Conservation (phyloP, 2,888 invertebrate species). For the Patella caerulea region DNA sequence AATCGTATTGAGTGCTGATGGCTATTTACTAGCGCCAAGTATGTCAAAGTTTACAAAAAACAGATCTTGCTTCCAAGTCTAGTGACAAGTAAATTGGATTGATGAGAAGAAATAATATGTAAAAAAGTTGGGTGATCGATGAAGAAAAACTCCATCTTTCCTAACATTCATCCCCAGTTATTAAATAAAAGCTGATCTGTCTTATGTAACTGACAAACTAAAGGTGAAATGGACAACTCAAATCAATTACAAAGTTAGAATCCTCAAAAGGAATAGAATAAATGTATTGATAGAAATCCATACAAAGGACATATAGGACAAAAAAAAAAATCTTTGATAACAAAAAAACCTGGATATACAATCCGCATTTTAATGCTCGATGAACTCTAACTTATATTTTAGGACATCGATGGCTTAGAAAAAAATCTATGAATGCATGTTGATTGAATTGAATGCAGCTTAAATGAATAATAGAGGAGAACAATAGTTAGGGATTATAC, state of each 20-base stretch:
- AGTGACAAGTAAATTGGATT: slow-evolving; percentile 1
- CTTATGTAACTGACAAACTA: slow-evolving; percentile 10
- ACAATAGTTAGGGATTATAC: no score
- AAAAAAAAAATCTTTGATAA: no score
- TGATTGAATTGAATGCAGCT: no score
- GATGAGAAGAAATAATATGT: background rate
- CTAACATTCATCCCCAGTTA: background rate
- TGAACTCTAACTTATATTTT: no score
- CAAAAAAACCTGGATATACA: no score
- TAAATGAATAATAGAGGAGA: no score
- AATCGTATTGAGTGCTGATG: no score
- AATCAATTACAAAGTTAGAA: slow-evolving; percentile 1
- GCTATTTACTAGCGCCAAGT: no score
- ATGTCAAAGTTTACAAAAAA: slow-evolving; percentile 6
- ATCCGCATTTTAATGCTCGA: no score
- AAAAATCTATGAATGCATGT: no score
- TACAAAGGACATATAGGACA: no score
- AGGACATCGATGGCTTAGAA: no score
- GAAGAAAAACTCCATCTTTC: background rate
- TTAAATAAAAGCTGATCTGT: slow-evolving; percentile 13
- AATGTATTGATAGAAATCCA: background rate
- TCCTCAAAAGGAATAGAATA: background rate
- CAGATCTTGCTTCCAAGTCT: background rate
- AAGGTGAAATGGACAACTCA: slow-evolving; percentile 5
- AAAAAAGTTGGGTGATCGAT: slow-evolving; percentile 6